Evolutionary conservation across 2,797 vertebrate genomes (phyloP).

Genomic region (Poliocrania exsul): DNA sequence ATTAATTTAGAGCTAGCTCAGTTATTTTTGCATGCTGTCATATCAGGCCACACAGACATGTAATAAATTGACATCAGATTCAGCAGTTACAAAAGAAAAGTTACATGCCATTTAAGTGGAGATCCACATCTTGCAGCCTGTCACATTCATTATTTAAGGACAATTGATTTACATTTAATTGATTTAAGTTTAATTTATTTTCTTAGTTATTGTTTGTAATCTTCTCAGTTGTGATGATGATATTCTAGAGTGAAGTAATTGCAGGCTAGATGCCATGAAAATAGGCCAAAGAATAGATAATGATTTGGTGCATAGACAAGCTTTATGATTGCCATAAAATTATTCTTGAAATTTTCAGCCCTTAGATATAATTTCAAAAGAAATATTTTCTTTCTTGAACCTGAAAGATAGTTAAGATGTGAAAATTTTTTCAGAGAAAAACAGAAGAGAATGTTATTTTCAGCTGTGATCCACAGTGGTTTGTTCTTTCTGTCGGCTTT

Average conservation of each 20-base stretch:
- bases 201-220: not conserved
- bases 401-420: not conserved
- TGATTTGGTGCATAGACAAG: not conserved
- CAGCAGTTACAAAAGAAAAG: not conserved
- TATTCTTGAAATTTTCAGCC: not conserved
- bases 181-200: not conserved
- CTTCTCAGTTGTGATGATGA: not conserved
- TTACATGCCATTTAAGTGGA: not conserved
- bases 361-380: not conserved
- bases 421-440: not conserved
- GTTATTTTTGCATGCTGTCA: not conserved
- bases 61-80: not conserved
- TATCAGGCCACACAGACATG: not conserved
- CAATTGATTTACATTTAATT: not conserved
- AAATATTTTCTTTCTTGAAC: not conserved
- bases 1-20: not conserved
- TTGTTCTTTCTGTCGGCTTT: not conserved
- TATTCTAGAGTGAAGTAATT: not conserved
- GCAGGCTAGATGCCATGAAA: not conserved
- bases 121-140: not conserved
- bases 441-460: not conserved
- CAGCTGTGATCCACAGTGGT: not conserved
- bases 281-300: not conserved
- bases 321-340: not conserved
- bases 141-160: not conserved